Evolutionary conservation across 2,888 invertebrate species (phyloP).

Genomic region (Tipula unca): DNA sequence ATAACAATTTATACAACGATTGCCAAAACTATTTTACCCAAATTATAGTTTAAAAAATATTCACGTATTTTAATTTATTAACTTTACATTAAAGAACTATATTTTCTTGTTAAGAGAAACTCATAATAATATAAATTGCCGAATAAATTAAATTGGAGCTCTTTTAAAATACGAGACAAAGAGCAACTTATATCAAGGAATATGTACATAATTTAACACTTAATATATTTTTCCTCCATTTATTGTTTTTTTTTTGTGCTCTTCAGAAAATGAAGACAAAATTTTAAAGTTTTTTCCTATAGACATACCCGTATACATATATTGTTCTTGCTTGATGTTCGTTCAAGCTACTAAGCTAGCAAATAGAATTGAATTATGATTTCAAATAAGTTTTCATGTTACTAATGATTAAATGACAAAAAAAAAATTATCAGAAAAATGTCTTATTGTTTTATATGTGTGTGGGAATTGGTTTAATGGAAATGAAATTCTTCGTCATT

Average conservation of each 20-base stretch:
- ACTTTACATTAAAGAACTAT: background rate
- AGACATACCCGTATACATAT: background rate
- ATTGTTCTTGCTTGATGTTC: background rate
- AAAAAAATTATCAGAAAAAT: background rate
- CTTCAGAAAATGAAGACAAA: background rate
- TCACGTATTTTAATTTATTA: background rate
- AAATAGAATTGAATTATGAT: background rate
- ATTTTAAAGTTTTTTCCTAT: background rate
- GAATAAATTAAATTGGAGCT: background rate
- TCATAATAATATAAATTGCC: background rate
- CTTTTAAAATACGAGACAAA: background rate
- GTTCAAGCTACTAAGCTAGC: background rate
- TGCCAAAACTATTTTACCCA: background rate
- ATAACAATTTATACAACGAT: no score
- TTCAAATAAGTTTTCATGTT: background rate
- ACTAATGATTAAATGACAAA: background rate
- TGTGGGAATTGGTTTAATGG: background rate
- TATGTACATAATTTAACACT: slow-evolving; percentile 14
- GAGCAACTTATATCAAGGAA: background rate
- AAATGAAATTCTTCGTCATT: no score
- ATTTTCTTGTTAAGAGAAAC: background rate
- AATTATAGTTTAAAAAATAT: background rate
- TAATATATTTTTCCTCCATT: background rate
- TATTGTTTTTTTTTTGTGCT: background rate
- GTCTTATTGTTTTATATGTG: background rate